These are phyloP conservation scores for Monarcha castaneiventris DNA, from an alignment of 2,113 vertebrate species.

Conservation along the genomic window DNA sequence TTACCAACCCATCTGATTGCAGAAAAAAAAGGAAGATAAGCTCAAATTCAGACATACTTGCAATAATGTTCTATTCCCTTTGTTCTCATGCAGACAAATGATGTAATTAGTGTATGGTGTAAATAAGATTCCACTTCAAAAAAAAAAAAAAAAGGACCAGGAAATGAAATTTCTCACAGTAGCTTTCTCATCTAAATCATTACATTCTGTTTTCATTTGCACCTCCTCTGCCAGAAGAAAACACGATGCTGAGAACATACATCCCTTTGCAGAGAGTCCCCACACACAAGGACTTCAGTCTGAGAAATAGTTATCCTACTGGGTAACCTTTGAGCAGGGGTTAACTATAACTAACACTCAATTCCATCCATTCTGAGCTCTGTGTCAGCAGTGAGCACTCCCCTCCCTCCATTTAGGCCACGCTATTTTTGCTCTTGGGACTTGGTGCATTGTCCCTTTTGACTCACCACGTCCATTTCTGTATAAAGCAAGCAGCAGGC, in stretches of 20 bases:
- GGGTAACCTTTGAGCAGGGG: not conserved
- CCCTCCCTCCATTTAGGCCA: not conserved
- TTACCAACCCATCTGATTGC: not conserved
- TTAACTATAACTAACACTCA: not conserved
- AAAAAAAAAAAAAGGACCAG: not conserved
- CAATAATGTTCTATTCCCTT: not conserved
- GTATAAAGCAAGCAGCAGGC: not conserved
- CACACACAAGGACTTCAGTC: not conserved
- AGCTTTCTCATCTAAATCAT: slow-evolving; percentile 6
- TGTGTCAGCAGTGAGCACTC: not conserved
- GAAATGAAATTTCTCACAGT: not conserved
- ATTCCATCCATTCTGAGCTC: not conserved
- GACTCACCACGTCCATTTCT: not conserved
- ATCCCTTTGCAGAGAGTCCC: not conserved
- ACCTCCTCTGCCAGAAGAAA: not conserved
- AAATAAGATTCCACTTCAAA: not conserved
- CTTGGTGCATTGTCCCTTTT: not conserved
- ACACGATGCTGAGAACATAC: not conserved
- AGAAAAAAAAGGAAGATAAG: not conserved
- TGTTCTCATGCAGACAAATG: not conserved
- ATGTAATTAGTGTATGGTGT: not conserved
- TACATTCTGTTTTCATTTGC: not conserved
- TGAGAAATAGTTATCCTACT: not conserved
- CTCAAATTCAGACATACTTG: not conserved
- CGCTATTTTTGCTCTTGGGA: not conserved